Percentiles rank a stretch among this genome's conserved stretches.
Evolutionary conservation across 2,113 vertebrate genomes (phyloP).

Genomic region (Butorides virescens): DNA sequence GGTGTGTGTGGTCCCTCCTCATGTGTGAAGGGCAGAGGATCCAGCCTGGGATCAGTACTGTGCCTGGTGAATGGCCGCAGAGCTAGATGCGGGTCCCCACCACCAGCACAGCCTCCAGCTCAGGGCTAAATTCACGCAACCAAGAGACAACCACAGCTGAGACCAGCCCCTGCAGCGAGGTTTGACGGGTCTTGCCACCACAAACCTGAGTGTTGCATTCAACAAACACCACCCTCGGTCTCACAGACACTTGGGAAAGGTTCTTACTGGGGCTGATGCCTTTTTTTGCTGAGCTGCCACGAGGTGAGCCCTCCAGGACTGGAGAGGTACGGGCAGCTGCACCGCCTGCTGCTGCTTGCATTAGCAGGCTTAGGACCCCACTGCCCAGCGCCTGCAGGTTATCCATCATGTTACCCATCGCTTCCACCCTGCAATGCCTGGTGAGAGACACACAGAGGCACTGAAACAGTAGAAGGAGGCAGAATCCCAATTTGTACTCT

Average conservation of each 20-base stretch:
- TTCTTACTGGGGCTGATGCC: not conserved
- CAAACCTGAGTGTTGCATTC: not conserved
- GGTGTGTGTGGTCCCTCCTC: no score
- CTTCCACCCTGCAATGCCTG: not conserved
- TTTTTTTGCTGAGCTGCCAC: rapidly evolving
- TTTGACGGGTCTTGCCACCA: rapidly evolving
- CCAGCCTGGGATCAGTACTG: not conserved
- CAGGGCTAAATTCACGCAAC: not conserved
- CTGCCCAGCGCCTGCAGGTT: not conserved
- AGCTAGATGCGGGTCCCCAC: not conserved
- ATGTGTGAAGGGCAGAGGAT: rapidly evolving
- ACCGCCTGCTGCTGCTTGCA: not conserved
- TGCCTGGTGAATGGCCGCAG: not conserved
- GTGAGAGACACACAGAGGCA: not conserved
- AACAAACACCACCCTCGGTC: rapidly evolving
- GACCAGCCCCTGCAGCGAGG: not conserved
- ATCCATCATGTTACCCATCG: no score
- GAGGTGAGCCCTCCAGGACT: not conserved
- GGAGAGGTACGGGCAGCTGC: rapidly evolving
- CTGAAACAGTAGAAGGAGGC: not conserved
- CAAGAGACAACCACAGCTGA: rapidly evolving
- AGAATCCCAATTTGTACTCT: not conserved
- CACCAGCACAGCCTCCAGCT: not conserved
- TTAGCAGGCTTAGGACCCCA: rapidly evolving
- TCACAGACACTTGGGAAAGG: not conserved